phyloP scores from a whole-genome alignment of 2,888 invertebrate genomes.

The Aphrophora alni region DNA sequence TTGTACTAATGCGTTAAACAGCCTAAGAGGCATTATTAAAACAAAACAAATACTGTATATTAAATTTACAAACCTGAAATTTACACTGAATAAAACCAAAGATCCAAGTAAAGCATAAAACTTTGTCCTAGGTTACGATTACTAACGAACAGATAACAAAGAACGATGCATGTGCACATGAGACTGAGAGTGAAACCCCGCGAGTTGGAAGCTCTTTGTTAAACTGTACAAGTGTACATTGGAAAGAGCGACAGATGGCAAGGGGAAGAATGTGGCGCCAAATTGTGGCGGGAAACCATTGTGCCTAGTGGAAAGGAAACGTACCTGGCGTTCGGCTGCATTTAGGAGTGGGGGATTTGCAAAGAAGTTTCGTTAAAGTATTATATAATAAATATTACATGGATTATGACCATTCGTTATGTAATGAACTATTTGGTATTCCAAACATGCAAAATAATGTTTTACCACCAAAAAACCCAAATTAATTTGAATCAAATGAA shows the following conservation, averaged over 20 bases:
- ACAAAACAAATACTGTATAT: too few species aligned
- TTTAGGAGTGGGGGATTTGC: not conserved
- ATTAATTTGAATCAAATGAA: too few species aligned
- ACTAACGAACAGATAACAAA: not conserved
- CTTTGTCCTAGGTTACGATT: not conserved
- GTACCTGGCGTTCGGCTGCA: not conserved
- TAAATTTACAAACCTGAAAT: not conserved
- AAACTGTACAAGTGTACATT: not conserved
- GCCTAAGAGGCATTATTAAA: too few species aligned
- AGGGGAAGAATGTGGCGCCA: constrained; percentile 31
- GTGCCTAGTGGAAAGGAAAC: not conserved
- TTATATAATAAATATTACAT: too few species aligned
- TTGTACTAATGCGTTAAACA: too few species aligned
- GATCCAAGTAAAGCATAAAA: not conserved
- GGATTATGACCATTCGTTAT: too few species aligned
- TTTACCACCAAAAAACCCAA: too few species aligned
- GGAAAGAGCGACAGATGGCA: constrained; percentile 29
- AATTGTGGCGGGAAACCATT: constrained; percentile 37
- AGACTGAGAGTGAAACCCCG: not conserved
- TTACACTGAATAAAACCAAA: not conserved
- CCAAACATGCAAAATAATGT: too few species aligned
- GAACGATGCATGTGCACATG: not conserved
- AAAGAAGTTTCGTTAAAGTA: too few species aligned
- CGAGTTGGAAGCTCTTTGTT: not conserved
- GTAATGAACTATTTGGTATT: too few species aligned